These are phyloP conservation scores for Phyllopteryx taeniolatus DNA, from an alignment of 2,113 vertebrate genomes.

Conservation along the genomic window DNA sequence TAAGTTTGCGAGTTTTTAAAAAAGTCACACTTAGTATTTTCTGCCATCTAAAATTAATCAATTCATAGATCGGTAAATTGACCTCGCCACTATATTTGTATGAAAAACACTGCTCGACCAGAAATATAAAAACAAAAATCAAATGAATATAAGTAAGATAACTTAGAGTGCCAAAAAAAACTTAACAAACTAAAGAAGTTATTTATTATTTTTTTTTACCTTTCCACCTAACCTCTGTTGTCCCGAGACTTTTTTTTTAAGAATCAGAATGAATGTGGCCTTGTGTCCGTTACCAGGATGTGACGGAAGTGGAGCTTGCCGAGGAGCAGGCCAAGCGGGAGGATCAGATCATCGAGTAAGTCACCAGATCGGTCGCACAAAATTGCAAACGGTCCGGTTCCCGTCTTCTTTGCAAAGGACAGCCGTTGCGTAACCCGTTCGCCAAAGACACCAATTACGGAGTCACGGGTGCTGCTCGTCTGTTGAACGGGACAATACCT, in stretches of 20 bases:
- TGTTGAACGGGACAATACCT: neutral
- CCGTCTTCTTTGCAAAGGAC: neutral
- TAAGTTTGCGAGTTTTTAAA: no score
- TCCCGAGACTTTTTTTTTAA: neutral
- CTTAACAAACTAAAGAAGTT: neutral
- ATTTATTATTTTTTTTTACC: neutral
- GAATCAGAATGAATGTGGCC: neutral
- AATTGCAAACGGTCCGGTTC: neutral
- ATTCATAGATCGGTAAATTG: no score
- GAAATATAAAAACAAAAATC: no score
- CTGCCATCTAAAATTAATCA: no score
- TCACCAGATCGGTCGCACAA: neutral
- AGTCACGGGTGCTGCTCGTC: neutral
- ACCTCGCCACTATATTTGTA: no score
- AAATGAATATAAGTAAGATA: no score
- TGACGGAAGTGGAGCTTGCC: slow-evolving; percentile 84
- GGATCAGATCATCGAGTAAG: slow-evolving; percentile 88
- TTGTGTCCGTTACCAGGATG: slow-evolving; percentile 77
- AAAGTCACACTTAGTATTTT: no score
- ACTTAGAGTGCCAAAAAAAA: no score
- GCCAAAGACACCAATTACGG: neutral
- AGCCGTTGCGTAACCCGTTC: neutral
- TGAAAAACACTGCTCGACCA: neutral
- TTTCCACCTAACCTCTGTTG: neutral
- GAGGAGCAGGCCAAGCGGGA: slow-evolving; percentile 88